Base-by-base conservation (phyloP, 2,888 invertebrate genomes). In the Silvanus unidentatus region DNA sequence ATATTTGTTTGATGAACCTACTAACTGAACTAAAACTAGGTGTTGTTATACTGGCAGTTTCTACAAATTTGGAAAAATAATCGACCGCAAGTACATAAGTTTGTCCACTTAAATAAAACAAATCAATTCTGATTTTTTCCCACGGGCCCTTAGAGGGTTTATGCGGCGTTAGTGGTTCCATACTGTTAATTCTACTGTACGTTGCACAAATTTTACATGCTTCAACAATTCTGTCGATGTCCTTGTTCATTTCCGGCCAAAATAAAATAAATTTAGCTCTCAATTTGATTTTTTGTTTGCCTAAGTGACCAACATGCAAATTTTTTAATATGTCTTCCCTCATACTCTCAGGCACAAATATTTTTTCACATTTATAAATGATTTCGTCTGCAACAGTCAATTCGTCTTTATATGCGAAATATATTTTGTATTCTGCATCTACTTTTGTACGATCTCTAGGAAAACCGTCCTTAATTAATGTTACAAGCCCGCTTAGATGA, bases 111-210 rank as follows among this genome's bases (percentile, higher is more conserved):
- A 4, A 12, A 12, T 32, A 4, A 9, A 32, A 32, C 3, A 32
- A 8, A 32, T 32, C 32, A 8, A 32, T 12, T 3, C 32, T n/a
- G 4, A 32, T 3, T 44, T 44, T 44, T 10, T 39, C 11, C 44
- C 44, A 44, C 10, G 40, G 39, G 15, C 29, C 12, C 1, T 45
- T 47, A 40, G 47, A 49, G 43, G 39, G 42, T 48, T 51, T 45
- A 46, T 51, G 49, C 43, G 43, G 40, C 38, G 42, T 42, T 14
- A 45, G 12, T 11, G 42, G 45, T 38, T 45, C 45, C 15, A 28
- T 37, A 11, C 16, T n/a, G 11, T 41, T 42, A 5, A 29, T 38
- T 34, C 34, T 40, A 11, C 34, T 39, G 38, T 34, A 40, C 2
- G 27, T 16, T 11, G n/a, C 15, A 40, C 44, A 42, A 16, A 29